These are phyloP conservation scores for Barbus barbus DNA, from an alignment of 2,113 vertebrate species.

Conservation along the genomic window DNA sequence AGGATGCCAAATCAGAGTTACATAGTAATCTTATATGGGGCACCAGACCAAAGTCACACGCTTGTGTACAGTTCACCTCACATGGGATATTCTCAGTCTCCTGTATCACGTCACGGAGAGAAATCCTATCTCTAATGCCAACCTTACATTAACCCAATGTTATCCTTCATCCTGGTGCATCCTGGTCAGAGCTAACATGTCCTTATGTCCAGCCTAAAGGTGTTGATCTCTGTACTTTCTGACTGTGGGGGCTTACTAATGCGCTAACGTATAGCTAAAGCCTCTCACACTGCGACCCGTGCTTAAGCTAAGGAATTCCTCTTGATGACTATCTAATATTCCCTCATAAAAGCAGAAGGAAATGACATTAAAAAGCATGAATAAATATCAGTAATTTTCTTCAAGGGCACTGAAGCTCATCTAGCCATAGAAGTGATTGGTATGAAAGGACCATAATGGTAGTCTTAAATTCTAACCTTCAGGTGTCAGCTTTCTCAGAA, in stretches of 20 bases:
- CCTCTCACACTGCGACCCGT: neutral
- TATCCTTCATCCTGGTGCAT: neutral
- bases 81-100: neutral
- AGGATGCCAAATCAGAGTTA: neutral
- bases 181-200: neutral
- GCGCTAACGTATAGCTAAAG: neutral
- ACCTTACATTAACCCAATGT: neutral
- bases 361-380: neutral
- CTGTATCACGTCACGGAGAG: neutral
- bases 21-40: neutral
- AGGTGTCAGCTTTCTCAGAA: constrained; percentile 14
- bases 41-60: neutral
- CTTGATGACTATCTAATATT: neutral
- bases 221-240: constrained; percentile 29
- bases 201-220: constrained; percentile 16
- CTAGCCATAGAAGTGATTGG: neutral
- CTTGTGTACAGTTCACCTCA: neutral
- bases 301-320: neutral
- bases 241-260: neutral
- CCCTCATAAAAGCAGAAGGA: neutral
- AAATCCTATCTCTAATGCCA: constrained; percentile 3
- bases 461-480: constrained; percentile 34
- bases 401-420: neutral
- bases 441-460: neutral
- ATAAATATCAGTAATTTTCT: neutral